Evolutionary conservation across 2,797 vertebrate genomes (phyloP), one percentile per base, ranked within the genome.

Genomic region (Sebastes oblongus): DNA sequence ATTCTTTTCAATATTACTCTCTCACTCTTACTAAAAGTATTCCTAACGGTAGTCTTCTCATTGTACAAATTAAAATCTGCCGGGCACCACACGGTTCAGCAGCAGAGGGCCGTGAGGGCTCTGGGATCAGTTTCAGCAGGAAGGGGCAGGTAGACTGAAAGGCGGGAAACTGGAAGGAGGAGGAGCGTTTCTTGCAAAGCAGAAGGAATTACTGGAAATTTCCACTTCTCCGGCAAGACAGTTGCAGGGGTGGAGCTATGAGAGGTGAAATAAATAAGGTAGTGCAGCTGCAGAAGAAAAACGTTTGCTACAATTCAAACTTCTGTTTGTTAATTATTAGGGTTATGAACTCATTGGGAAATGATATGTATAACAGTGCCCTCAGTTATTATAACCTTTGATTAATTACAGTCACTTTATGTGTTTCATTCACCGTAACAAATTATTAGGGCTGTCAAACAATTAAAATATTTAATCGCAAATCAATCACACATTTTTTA

Each of bases 131-230:
- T 55, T 32, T 86, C 30, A 83, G 86, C 80, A 85, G 76, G 75
- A 92, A 69, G 58, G 71, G 88, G 84, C 95, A 95, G 94, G 95
- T 95, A 95, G 90, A 87, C 89, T 32, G 60, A 82, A 91, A 92
- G 91, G 93, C 90, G 91, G 92, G 93, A 93, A 93, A 92, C 75
- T 32, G 78, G 73, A 80, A 83, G 91, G 88, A 93, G 92, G 94
- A 92, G 94, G 90, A 93, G 88, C 86, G 3, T 68, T 86, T 79
- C 79, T 88, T 75, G 84, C 85, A 82, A 87, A 89, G 91, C 86
- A 92, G 88, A 42, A 75, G 86, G 90, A 91, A 93, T 93, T 90
- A 94, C 93, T 96, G 96, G 96, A 96, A 96, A 96, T 96, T 96
- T 96, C 95, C 95, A 96, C 93, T 94, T 91, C 83, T 81, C 87